Base-by-base conservation (phyloP, 2,888 invertebrate genomes). In the Drosophila multiciliata region DNA sequence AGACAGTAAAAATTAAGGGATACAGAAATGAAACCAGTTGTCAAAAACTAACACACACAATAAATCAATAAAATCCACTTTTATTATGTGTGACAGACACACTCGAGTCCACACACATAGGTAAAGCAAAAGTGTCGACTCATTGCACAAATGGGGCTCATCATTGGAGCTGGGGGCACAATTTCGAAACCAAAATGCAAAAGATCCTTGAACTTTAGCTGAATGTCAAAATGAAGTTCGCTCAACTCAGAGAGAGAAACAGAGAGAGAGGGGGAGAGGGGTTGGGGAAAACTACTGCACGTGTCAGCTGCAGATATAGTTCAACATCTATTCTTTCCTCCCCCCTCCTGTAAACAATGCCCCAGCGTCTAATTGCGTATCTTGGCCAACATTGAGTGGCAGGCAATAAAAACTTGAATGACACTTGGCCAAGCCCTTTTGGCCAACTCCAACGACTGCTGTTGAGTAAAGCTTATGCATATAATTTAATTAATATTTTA, bases 401-500 rank as follows among this genome's bases (percentile, higher is more conserved):
- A 76, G 81, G 74, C 71, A 89, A 90, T 86, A 87, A 87, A 90
- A 89, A 66, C 57, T 26, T 53, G 57, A 54, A 68, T 65, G 72
- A 71, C 77, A 83, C 73, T 74, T 61, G 78, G 69, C 26, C 70
- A 50, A 54, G 35, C 69, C 75, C 77, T 88, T 84, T 83, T 89
- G 89, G 60, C 29, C 15, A 38, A 38, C 17, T 1, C 29, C 29
- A 29, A 38, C 17, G 38, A 9, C 11, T 57, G 38, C 45, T 15
- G 12, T 23, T 45, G 12, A 26, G 20, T 17, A 15, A 52, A 12
- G 65, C 71, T 76, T 70, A 78, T 82, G 73, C 69, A 88, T 90
- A 88, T 84, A 77, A 88, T 90, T 90, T 73, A 84, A 88, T 90
- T 88, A 79, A 86, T 80, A 86, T 90, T 84, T 84, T 79, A 90